Conservation (phyloP, 2,888 invertebrate species). For the Dendrolimus houi region DNA sequence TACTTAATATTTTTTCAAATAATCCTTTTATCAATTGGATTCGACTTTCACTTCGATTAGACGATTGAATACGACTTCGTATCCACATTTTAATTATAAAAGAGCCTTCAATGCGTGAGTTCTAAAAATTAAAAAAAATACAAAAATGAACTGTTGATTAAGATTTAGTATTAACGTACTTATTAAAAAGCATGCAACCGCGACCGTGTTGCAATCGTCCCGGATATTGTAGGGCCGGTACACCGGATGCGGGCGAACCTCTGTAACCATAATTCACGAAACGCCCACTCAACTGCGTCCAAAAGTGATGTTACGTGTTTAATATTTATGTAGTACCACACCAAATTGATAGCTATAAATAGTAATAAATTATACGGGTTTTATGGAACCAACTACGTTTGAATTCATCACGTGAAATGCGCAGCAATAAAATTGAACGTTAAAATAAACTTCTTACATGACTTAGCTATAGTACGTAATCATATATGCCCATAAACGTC, state of each 20-base stretch:
- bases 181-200: not conserved
- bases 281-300: slow-evolving; percentile 29
- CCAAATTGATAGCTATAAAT: slow-evolving; percentile 44
- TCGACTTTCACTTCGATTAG: no score
- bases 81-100: no score
- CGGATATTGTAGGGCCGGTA: slow-evolving; percentile 39
- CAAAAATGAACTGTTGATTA: no score
- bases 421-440: slow-evolving; percentile 1
- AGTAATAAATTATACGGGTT: slow-evolving; percentile 25
- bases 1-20: no score
- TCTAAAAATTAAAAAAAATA: no score
- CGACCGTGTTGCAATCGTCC: slow-evolving; percentile 25
- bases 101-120: no score
- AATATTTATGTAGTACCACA: slow-evolving; percentile 40
- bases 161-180: not conserved
- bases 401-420: slow-evolving; percentile 6
- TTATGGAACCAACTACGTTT: slow-evolving; percentile 9
- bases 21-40: no score
- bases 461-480: no score
- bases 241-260: slow-evolving; percentile 32
- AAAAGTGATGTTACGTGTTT: slow-evolving; percentile 42
- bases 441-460: not conserved
- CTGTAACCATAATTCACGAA: slow-evolving; percentile 54
- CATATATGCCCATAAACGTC: no score
- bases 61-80: no score